These are phyloP conservation scores for Blera fallax DNA, from an alignment of 2,888 invertebrate species.

Conservation along the genomic window DNA sequence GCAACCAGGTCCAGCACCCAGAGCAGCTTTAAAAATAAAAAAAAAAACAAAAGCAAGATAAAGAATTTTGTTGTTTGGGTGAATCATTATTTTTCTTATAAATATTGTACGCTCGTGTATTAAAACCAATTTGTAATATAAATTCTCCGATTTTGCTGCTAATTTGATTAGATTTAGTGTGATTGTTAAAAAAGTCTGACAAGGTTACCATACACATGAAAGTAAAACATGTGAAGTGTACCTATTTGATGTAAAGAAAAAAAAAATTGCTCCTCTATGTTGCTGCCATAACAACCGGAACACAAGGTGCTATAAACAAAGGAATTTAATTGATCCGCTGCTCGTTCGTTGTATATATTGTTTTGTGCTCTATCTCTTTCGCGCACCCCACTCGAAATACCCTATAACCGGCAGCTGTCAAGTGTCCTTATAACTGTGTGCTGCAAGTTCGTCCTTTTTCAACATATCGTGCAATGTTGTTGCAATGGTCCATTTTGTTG, in stretches of 20 bases:
- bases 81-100: conserved; percentile 46
- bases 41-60: conserved; percentile 26
- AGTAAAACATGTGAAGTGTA: conserved; percentile 5
- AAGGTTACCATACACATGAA: neutral
- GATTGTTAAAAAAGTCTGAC: neutral
- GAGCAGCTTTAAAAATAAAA: neutral
- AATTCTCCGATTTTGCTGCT: neutral
- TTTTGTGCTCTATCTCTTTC: conserved; percentile 50
- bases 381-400: conserved; percentile 54
- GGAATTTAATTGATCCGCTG: conserved; percentile 66
- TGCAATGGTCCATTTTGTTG: neutral
- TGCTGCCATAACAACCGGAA: conserved; percentile 65
- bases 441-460: conserved; percentile 34
- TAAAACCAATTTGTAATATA: neutral
- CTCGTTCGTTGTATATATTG: conserved; percentile 45
- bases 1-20: conserved; percentile 41
- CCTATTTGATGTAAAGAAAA: neutral
- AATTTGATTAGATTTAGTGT: neutral
- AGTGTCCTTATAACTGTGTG: conserved; percentile 47
- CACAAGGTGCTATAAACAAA: conserved; percentile 69
- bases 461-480: conserved; percentile 31
- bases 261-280: neutral
- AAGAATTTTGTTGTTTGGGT: conserved; percentile 52
- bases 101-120: neutral
- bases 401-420: conserved; percentile 60